Conservation (phyloP, 2,113 vertebrate species). For the Dipodomys spectabilis region DNA sequence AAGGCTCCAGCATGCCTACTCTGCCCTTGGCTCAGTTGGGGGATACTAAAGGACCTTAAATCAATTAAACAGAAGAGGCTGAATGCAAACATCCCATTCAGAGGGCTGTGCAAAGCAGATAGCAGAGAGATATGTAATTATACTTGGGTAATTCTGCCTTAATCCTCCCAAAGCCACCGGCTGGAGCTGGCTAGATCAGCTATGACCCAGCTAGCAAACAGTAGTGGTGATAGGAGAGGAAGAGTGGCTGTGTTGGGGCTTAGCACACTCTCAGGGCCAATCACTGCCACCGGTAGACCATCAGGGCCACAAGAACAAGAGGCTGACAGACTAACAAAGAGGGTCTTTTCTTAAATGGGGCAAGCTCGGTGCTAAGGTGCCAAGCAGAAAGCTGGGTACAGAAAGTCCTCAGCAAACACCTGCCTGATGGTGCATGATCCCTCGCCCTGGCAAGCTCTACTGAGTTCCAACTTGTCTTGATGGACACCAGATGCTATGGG, state of each 20-base stretch:
- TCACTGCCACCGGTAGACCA: not conserved
- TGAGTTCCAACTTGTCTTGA: not conserved
- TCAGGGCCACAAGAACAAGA: not conserved
- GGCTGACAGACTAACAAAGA: not conserved
- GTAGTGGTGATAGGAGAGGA: conserved; percentile 67
- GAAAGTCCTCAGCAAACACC: not conserved
- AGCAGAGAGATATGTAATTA: conserved; percentile 85
- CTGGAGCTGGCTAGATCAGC: conserved; percentile 82
- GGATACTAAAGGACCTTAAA: conserved; percentile 78
- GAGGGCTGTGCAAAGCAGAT: conserved; percentile 82
- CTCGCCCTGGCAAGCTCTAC: not conserved
- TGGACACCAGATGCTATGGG: not conserved
- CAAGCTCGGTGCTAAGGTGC: not conserved
- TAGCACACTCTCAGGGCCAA: not conserved
- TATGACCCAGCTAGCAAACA: conserved; percentile 84
- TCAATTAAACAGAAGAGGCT: conserved; percentile 82
- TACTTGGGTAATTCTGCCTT: conserved; percentile 84
- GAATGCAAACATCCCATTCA: conserved; percentile 76
- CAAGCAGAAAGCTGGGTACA: not conserved
- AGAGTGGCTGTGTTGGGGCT: not conserved
- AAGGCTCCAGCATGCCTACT: not conserved
- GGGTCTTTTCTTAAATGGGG: conserved; percentile 8
- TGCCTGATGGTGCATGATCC: not conserved
- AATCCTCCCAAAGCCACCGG: conserved; percentile 85
- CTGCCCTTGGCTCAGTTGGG: conserved; percentile 75